These are phyloP conservation scores for Ornithorhynchus anatinus DNA, from an alignment of 2,113 vertebrate species.

Conservation along the genomic window DNA sequence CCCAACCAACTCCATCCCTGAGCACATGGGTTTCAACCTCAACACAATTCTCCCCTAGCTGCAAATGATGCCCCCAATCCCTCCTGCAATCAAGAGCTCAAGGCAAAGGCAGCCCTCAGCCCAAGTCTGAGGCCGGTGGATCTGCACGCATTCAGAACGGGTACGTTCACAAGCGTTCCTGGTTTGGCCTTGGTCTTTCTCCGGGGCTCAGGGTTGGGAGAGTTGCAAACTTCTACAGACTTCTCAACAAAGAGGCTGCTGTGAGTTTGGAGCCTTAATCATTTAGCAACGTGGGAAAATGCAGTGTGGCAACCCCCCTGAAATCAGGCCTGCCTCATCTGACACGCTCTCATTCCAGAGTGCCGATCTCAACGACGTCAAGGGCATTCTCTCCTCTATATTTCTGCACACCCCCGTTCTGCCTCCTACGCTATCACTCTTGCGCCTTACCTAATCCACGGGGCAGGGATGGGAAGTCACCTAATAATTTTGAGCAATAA, in stretches of 20 bases:
- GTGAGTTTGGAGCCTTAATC: constrained; percentile 13
- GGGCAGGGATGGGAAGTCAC: background rate
- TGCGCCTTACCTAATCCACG: constrained; percentile 36
- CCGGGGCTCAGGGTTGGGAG: constrained; percentile 15
- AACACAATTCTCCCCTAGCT: no score
- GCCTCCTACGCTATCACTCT: constrained; percentile 50
- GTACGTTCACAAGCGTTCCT: constrained; percentile 13
- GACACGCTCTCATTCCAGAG: constrained; percentile 17
- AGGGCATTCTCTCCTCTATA: constrained; percentile 16
- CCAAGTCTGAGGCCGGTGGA: no score
- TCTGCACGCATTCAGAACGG: no score
- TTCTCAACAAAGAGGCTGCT: constrained; percentile 11
- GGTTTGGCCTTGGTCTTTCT: constrained; percentile 9
- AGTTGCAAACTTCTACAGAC: constrained; percentile 34
- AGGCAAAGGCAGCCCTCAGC: no score
- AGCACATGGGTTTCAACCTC: no score
- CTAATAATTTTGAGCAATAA: background rate
- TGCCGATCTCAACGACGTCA: constrained; percentile 35
- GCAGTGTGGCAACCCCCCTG: constrained; percentile 24
- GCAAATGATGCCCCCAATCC: no score
- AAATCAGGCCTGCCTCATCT: constrained; percentile 32
- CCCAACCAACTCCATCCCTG: no score
- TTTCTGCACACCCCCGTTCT: constrained; percentile 36
- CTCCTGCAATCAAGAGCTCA: no score
- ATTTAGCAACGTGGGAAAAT: constrained; percentile 46